Percentiles rank a stretch among this genome's conserved stretches.
Conservation (phyloP, 2,797 vertebrate genomes). For the Characodon lateralis region DNA sequence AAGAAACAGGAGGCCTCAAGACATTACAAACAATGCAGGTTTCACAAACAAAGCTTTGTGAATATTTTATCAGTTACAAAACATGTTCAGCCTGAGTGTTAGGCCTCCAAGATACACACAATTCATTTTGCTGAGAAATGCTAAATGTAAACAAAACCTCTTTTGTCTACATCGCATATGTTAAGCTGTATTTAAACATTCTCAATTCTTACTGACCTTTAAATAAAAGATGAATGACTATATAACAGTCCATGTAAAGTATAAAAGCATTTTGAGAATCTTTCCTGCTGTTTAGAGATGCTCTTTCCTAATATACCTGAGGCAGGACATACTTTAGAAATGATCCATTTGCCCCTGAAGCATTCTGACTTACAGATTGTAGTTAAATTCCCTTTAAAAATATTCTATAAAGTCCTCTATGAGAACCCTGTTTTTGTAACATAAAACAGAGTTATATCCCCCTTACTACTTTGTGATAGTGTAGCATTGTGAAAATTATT, state of each 20-base stretch:
- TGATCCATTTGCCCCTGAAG: constrained; percentile 31
- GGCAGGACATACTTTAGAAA: constrained; percentile 33
- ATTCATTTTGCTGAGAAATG: background rate
- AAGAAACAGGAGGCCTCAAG: background rate
- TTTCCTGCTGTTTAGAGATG: constrained; percentile 5
- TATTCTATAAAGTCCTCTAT: constrained; percentile 6
- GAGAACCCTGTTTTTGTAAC: constrained; percentile 2
- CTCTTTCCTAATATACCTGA: constrained; percentile 16
- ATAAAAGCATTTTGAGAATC: constrained; percentile 6
- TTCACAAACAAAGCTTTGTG: constrained; percentile 4
- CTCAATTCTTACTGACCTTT: background rate
- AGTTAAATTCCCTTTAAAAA: constrained; percentile 7
- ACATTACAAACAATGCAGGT: constrained; percentile 3
- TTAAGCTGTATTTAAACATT: background rate
- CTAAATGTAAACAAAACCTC: constrained; percentile 2
- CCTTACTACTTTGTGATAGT: constrained; percentile 17
- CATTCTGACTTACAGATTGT: constrained; percentile 8
- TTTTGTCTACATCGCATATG: constrained; percentile 3
- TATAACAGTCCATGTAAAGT: constrained; percentile 16
- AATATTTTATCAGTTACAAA: constrained; percentile 23
- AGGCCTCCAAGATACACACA: background rate
- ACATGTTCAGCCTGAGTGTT: constrained; percentile 4
- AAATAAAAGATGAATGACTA: background rate
- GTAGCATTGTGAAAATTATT: background rate
- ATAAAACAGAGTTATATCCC: background rate